Evolutionary conservation across 2,797 vertebrate species (phyloP).

Genomic region (Xyrichtys novacula): DNA sequence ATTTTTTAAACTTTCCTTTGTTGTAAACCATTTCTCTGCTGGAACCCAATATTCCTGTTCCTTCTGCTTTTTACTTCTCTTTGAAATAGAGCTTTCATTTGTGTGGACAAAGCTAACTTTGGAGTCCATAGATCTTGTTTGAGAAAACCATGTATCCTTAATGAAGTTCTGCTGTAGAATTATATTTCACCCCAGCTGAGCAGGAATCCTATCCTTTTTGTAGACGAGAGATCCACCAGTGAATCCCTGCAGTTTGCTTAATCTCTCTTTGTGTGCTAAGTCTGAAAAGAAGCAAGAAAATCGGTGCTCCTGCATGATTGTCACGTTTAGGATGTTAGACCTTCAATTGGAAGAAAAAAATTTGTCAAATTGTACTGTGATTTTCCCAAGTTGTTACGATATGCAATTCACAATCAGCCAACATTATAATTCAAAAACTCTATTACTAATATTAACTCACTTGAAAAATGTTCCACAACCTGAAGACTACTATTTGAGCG

Average conservation of each 20-base stretch:
- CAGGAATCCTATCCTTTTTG: background rate
- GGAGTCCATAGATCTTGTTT: conserved; percentile 26
- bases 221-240: conserved; percentile 2
- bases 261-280: background rate
- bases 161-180: conserved; percentile 1
- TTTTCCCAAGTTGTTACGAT: background rate
- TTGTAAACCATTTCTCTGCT: conserved; percentile 28
- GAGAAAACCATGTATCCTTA: background rate
- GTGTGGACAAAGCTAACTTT: conserved; percentile 20
- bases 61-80: background rate
- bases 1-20: conserved; percentile 38
- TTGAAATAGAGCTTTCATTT: conserved; percentile 21
- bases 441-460: background rate
- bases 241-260: background rate
- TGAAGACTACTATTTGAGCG: conserved; percentile 34
- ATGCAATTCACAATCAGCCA: background rate
- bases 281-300: background rate
- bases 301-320: background rate
- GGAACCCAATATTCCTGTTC: conserved; percentile 2
- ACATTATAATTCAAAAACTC: background rate
- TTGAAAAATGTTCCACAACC: conserved; percentile 4
- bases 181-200: background rate
- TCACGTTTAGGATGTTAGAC: background rate
- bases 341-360: background rate
- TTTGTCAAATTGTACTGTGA: background rate